Percentiles rank a stretch among this genome's conserved stretches.
Evolutionary conservation across 2,797 vertebrate species (phyloP).

Genomic region (Decapterus maruadsi): DNA sequence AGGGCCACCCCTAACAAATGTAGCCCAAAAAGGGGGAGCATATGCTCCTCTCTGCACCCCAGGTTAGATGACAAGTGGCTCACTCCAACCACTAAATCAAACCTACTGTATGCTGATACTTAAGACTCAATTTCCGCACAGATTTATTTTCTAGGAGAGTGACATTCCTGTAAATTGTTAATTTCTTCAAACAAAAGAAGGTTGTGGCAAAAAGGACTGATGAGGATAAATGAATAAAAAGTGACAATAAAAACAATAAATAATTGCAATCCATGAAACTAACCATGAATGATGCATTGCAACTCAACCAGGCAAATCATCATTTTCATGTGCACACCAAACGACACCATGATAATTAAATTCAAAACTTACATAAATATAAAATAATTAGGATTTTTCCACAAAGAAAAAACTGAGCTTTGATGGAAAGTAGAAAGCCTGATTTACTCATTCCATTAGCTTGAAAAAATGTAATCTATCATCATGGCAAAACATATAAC

Average conservation of each 20-base stretch:
- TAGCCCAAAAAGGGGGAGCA: neutral
- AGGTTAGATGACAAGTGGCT: slow-evolving; percentile 21
- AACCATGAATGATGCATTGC: neutral
- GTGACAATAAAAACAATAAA: neutral
- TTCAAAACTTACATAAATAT: neutral
- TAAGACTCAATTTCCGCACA: neutral
- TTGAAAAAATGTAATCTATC: neutral
- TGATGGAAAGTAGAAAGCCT: no score
- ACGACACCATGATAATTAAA: neutral
- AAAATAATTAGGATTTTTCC: neutral
- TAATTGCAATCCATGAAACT: neutral
- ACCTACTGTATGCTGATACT: neutral
- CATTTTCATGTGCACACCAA: neutral
- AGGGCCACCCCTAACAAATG: slow-evolving; percentile 18
- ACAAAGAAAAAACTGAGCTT: neutral
- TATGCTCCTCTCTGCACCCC: slow-evolving; percentile 10
- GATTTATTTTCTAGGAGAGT: neutral
- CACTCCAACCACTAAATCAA: slow-evolving; percentile 9
- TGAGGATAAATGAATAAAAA: no score
- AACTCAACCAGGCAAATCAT: neutral
- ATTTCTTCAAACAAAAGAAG: neutral
- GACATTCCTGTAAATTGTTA: neutral
- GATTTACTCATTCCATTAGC: neutral
- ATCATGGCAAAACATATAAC: neutral
- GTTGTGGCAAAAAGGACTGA: neutral